Evolutionary conservation across 2,797 vertebrate genomes (phyloP).

Genomic region (Semotilus atromaculatus): DNA sequence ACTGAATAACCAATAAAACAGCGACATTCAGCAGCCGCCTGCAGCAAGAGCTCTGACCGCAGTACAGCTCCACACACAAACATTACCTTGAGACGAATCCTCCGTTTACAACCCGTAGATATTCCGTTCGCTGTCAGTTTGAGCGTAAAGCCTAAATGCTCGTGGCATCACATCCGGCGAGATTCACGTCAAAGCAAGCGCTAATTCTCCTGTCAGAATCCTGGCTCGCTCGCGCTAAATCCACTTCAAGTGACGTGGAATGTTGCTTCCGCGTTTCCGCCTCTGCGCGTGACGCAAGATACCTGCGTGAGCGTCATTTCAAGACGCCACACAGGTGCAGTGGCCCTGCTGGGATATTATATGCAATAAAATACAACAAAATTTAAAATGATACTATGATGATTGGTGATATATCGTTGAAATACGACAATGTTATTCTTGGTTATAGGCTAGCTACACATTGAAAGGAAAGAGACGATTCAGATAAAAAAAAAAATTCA

Average conservation of each 20-base stretch:
- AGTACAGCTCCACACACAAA: not conserved
- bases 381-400: no score
- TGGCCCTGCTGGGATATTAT: not conserved
- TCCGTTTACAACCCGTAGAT: not conserved
- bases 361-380: no score
- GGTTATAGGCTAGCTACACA: no score
- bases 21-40: constrained; percentile 29
- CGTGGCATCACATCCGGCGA: constrained; percentile 5
- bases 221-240: constrained; percentile 53
- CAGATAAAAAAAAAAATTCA: no score
- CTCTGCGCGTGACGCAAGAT: constrained; percentile 49
- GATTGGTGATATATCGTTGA: no score
- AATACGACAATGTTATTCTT: no score
- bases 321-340: constrained; percentile 48
- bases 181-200: constrained; percentile 26
- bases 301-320: constrained; percentile 64
- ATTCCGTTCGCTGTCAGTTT: not conserved
- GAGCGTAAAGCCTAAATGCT: not conserved
- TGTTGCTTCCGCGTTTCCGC: constrained; percentile 78
- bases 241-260: constrained; percentile 82
- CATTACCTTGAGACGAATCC: constrained; percentile 48
- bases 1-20: constrained; percentile 15
- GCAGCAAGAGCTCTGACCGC: not conserved
- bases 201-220: constrained; percentile 18
- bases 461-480: no score